Evolutionary conservation across 2,113 vertebrate species (phyloP).

Genomic region (Zootoca vivipara): DNA sequence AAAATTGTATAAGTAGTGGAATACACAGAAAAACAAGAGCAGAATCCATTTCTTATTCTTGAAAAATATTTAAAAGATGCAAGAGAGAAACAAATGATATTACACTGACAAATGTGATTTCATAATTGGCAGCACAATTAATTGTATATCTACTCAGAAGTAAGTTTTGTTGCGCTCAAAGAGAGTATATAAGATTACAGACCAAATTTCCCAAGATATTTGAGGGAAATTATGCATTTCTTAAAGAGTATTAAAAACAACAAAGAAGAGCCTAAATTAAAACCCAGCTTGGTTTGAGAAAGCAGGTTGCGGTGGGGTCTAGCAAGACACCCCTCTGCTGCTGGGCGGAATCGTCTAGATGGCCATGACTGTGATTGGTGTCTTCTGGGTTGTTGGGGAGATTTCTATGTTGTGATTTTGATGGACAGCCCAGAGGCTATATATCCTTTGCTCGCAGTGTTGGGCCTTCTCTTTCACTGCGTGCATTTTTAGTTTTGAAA

Average conservation of each 20-base stretch:
- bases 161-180: neutral
- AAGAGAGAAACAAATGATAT: neutral
- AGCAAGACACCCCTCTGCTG: no score
- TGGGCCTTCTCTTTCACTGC: no score
- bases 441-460: no score
- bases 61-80: neutral
- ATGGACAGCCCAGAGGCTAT: no score
- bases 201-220: rapidly evolving
- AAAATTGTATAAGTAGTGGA: conserved; percentile 47
- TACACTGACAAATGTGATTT: neutral
- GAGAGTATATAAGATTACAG: neutral
- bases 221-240: neutral
- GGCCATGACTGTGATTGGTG: no score
- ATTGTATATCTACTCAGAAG: neutral
- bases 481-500: no score
- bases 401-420: no score
- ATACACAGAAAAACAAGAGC: neutral
- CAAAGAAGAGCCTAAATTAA: neutral
- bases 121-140: neutral
- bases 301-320: no score
- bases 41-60: neutral
- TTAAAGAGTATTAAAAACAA: neutral
- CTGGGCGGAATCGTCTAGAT: no score
- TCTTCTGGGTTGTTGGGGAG: no score
- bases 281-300: neutral